These are phyloP conservation scores for Phalangium opilio DNA, from an alignment of 2,888 invertebrate species.

Conservation along the genomic window DNA sequence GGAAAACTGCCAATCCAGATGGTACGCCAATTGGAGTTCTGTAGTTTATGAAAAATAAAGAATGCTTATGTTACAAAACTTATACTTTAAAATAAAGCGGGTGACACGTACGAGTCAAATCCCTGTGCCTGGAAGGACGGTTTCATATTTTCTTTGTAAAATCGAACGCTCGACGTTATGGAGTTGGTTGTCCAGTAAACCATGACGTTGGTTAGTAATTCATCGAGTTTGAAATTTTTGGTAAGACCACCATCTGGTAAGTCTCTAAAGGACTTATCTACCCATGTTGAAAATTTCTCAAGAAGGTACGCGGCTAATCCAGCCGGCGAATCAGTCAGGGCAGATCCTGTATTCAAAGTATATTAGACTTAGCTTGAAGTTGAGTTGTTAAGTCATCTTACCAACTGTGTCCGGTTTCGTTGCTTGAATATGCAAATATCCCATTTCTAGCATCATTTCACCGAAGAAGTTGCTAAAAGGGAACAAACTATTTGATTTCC, in stretches of 20 bases:
- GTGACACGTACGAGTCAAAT: not conserved
- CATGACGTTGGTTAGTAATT: constrained; percentile 61
- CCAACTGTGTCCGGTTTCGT: constrained; percentile 71
- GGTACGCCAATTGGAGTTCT: constrained; percentile 54
- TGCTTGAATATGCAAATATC: constrained; percentile 56
- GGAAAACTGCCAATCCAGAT: constrained; percentile 55
- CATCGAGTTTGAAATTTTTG: constrained; percentile 48
- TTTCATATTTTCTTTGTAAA: constrained; percentile 46
- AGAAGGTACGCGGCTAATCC: constrained; percentile 77
- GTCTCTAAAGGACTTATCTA: constrained; percentile 37
- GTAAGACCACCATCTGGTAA: constrained; percentile 48
- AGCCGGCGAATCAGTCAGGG: constrained; percentile 56
- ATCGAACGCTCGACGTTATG: constrained; percentile 54
- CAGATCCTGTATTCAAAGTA: constrained; percentile 44
- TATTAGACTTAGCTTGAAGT: no score
- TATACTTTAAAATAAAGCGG: not conserved
- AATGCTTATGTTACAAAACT: not conserved
- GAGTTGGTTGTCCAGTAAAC: constrained; percentile 61
- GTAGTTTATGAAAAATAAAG: constrained; percentile 20
- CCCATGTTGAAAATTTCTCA: constrained; percentile 72
- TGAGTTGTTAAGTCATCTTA: constrained; percentile 39
- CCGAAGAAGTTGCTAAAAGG: constrained; percentile 24
- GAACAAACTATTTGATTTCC: constrained; percentile 19
- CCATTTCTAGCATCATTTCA: constrained; percentile 32
- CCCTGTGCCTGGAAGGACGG: not conserved